Conservation (phyloP, 2,888 invertebrate species). For the Tetanocera ferruginea region DNA sequence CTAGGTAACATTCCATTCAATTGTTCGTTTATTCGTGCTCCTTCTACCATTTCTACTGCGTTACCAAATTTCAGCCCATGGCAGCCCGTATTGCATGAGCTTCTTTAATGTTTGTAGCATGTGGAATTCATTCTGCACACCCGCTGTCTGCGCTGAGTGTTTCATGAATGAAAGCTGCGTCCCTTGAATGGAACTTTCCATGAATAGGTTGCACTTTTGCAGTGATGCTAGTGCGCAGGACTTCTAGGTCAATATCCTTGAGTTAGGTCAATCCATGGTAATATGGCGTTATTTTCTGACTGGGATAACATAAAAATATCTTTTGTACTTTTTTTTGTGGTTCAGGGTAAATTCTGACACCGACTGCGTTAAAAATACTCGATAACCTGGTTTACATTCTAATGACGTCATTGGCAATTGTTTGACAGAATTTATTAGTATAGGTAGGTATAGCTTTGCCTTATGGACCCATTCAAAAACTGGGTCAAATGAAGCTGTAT, state of each 20-base stretch:
- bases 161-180: conserved; percentile 19
- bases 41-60: not conserved
- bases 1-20: not conserved
- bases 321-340: too few species aligned
- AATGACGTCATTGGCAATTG: conserved; percentile 21
- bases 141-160: not conserved
- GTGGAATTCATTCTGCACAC: not conserved
- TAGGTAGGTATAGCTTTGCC: not conserved
- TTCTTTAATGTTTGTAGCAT: not conserved
- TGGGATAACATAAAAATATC: not conserved
- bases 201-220: conserved; percentile 36
- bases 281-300: not conserved
- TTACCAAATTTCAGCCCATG: not conserved
- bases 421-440: not conserved
- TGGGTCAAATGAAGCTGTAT: not conserved
- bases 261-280: conserved; percentile 48
- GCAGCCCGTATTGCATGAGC: not conserved
- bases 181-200: conserved; percentile 20
- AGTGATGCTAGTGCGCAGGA: conserved; percentile 57
- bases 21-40: not conserved
- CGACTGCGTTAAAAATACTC: not conserved
- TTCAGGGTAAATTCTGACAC: not conserved
- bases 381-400: conserved; percentile 3
- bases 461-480: not conserved
- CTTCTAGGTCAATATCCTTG: conserved; percentile 66